Evolutionary conservation across 2,888 invertebrate genomes (phyloP).

Genomic region (Xylophagus ater): DNA sequence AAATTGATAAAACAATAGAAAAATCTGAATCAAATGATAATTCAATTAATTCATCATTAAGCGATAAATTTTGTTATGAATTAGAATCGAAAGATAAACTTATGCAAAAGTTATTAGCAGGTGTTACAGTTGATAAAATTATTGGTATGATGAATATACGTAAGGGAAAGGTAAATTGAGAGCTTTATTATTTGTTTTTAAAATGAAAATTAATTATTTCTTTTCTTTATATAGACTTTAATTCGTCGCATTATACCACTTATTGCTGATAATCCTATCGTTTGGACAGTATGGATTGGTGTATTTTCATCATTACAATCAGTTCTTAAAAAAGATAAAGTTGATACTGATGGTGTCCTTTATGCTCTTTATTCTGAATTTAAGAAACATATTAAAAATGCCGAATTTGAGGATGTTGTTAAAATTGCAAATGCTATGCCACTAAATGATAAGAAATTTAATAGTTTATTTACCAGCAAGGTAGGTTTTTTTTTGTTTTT

Average conservation of each 20-base stretch:
- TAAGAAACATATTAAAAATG: slow-evolving; percentile 31
- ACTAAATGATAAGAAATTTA: slow-evolving; percentile 32
- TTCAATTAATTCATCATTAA: slow-evolving; percentile 29
- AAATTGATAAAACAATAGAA: slow-evolving; percentile 33
- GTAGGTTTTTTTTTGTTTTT: slow-evolving; percentile 23
- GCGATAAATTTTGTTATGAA: slow-evolving; percentile 33
- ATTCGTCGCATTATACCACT: slow-evolving; percentile 54
- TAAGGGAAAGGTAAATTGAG: slow-evolving; percentile 61
- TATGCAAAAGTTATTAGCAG: slow-evolving; percentile 52
- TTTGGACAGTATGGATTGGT: slow-evolving; percentile 37
- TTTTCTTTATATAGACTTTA: slow-evolving; percentile 44
- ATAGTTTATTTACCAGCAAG: slow-evolving; percentile 35
- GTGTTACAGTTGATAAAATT: slow-evolving; percentile 57
- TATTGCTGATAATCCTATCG: slow-evolving; percentile 29
- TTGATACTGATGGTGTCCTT: slow-evolving; percentile 33
- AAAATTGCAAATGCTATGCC: slow-evolving; percentile 31
- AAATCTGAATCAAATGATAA: slow-evolving; percentile 24
- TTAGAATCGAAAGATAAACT: slow-evolving; percentile 43
- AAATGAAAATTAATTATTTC: slow-evolving; percentile 1
- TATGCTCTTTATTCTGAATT: slow-evolving; percentile 36
- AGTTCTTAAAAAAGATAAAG: slow-evolving; percentile 37
- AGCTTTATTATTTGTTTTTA: neutral
- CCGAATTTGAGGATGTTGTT: slow-evolving; percentile 32
- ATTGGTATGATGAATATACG: slow-evolving; percentile 62
- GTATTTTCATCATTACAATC: slow-evolving; percentile 34